These are phyloP conservation scores for Galemys pyrenaicus DNA, from an alignment of 2,113 vertebrate genomes.

Conservation along the genomic window DNA sequence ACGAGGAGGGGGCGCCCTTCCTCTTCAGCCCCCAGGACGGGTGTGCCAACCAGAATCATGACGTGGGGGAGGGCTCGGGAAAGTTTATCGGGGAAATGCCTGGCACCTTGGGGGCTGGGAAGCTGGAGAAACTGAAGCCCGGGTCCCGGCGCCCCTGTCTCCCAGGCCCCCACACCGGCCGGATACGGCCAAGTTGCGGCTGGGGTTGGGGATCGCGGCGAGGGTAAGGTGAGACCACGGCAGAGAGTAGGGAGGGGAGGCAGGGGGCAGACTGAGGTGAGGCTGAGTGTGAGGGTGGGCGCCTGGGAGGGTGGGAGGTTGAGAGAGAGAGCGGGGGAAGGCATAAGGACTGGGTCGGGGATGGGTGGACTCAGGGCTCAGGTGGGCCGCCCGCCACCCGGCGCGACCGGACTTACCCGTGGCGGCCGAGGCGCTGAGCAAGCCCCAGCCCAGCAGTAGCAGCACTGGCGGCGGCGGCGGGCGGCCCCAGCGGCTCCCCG, in stretches of 20 bases:
- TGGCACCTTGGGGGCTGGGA: constrained; percentile 43
- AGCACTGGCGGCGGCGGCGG: constrained; percentile 80
- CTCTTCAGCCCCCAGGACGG: constrained; percentile 47
- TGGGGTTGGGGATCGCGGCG: constrained; percentile 27
- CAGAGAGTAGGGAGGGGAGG: not conserved
- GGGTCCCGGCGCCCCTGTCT: constrained; percentile 42
- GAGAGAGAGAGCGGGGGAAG: not conserved
- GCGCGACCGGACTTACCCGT: constrained; percentile 87
- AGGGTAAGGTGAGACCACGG: constrained; percentile 47
- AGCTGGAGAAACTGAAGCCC: constrained; percentile 67
- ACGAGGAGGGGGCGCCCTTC: constrained; percentile 48
- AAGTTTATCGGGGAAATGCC: constrained; percentile 79
- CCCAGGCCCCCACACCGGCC: constrained; percentile 45
- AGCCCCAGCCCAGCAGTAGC: constrained; percentile 92
- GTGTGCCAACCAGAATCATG: constrained; percentile 45
- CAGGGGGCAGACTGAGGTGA: not conserved
- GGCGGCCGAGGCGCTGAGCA: constrained; percentile 91
- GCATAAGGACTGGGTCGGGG: not conserved
- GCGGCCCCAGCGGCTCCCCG: constrained; percentile 89
- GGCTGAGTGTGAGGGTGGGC: constrained; percentile 33
- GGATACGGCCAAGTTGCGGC: constrained; percentile 67
- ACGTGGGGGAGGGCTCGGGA: constrained; percentile 63
- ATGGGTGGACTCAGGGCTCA: constrained; percentile 43
- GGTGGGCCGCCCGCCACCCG: constrained; percentile 32
- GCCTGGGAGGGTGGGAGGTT: not conserved